Conservation (phyloP, 2,888 invertebrate species). For the Apodemia hepburni region DNA sequence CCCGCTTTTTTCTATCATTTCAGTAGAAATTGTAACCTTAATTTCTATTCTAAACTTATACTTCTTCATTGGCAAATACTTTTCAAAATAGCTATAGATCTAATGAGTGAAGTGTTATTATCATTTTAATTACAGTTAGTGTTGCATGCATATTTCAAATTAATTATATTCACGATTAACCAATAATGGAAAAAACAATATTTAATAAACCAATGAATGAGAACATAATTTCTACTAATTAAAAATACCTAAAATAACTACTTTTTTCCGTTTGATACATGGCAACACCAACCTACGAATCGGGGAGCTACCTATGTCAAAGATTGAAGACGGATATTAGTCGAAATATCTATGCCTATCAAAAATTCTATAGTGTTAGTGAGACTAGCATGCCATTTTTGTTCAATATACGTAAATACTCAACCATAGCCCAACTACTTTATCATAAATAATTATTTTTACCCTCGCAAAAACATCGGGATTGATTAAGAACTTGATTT, state of each 20-base stretch:
- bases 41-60: conserved; percentile 31
- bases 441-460: conserved; percentile 20
- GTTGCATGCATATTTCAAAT: conserved; percentile 25
- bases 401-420: conserved; percentile 51
- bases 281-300: conserved; percentile 55
- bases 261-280: conserved; percentile 32
- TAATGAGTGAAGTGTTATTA: conserved; percentile 32
- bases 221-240: conserved; percentile 10
- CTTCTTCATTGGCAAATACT: conserved; percentile 27
- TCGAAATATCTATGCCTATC: conserved; percentile 34
- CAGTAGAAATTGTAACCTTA: conserved; percentile 30
- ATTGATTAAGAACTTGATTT: background rate
- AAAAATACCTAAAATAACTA: conserved; percentile 25
- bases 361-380: conserved; percentile 57
- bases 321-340: conserved; percentile 34
- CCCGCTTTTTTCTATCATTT: conserved; percentile 34
- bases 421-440: conserved; percentile 68
- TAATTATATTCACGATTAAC: conserved; percentile 2
- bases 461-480: conserved; percentile 9
- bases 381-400: conserved; percentile 68
- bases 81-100: conserved; percentile 30
- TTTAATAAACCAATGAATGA: conserved; percentile 15
- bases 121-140: conserved; percentile 27
- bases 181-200: conserved; percentile 15
- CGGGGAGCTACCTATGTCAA: conserved; percentile 48